Conservation (phyloP, 2,113 vertebrate genomes). For the Boleophthalmus pectinirostris region DNA sequence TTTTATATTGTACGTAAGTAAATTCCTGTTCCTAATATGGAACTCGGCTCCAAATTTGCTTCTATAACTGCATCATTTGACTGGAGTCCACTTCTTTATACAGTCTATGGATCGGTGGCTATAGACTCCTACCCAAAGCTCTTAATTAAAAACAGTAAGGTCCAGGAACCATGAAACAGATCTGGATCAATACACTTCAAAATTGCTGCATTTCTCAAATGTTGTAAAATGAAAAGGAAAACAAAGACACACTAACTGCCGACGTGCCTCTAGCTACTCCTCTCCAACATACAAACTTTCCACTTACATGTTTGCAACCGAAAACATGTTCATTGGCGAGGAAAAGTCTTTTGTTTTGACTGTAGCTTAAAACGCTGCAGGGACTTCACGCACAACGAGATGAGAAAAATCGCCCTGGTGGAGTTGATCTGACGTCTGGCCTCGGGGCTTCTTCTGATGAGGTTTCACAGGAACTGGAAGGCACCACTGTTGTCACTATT, state of each 20-base stretch:
- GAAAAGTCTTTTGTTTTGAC: constrained; percentile 47
- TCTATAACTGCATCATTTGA: no score
- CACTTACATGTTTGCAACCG: constrained; percentile 24
- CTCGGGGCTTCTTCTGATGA: constrained; percentile 39
- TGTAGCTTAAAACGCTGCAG: constrained; percentile 25
- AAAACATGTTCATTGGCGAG: constrained; percentile 28
- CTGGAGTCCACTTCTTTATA: no score
- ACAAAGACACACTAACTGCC: not conserved
- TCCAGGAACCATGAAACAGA: not conserved
- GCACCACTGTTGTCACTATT: constrained; percentile 33
- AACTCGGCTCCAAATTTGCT: no score
- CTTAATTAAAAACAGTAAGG: not conserved
- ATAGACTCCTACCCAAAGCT: no score
- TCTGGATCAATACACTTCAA: not conserved
- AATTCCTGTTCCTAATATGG: no score
- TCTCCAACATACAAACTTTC: constrained; percentile 21
- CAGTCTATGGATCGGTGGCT: no score
- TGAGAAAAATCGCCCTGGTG: constrained; percentile 22
- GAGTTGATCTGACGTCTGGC: constrained; percentile 35
- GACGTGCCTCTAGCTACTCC: not conserved
- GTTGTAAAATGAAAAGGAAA: not conserved
- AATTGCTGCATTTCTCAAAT: not conserved
- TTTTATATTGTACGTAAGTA: no score
- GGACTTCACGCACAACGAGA: not conserved
- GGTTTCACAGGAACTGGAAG: constrained; percentile 31